Percentiles rank a stretch among this genome's conserved stretches.
Evolutionary conservation across 1,140 invertebrate genomes (phyloP).

Genomic region (Nasonia vitripennis): DNA sequence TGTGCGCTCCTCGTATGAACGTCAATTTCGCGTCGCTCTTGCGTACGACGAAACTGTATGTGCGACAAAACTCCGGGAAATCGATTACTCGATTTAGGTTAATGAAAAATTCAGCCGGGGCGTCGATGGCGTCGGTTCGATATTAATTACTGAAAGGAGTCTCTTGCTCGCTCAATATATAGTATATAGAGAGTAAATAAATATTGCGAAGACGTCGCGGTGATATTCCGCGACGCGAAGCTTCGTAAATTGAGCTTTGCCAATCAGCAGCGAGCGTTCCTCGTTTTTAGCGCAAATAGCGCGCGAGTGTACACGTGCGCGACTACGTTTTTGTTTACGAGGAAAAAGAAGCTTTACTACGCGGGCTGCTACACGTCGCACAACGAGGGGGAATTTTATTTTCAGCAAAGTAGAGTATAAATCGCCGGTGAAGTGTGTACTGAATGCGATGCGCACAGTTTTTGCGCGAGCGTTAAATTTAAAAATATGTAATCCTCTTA

Average conservation of each 20-base stretch:
- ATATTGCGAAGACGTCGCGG: not conserved
- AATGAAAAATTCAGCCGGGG: conserved; percentile 12
- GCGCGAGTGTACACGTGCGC: too few species aligned
- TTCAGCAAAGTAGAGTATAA: too few species aligned
- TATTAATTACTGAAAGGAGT: conserved; percentile 22
- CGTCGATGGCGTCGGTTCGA: not conserved
- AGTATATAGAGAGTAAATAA: not conserved
- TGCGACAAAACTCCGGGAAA: conserved; percentile 8
- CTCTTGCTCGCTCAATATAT: not conserved
- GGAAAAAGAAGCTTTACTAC: not conserved
- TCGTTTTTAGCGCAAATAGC: too few species aligned
- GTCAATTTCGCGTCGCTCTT: not conserved
- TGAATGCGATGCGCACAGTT: not conserved
- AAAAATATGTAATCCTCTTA: conserved; percentile 1
- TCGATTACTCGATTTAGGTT: conserved; percentile 29
- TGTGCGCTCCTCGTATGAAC: not conserved
- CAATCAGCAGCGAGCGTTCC: too few species aligned
- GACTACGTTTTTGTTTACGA: too few species aligned
- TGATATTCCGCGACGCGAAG: not conserved
- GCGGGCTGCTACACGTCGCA: too few species aligned
- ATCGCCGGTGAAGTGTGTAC: not conserved
- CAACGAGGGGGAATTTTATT: too few species aligned
- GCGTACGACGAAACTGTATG: not conserved
- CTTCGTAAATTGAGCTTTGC: too few species aligned
- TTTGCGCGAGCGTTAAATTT: not conserved